Conservation (phyloP, 2,888 invertebrate genomes). For the Platycheirus rosarum region DNA sequence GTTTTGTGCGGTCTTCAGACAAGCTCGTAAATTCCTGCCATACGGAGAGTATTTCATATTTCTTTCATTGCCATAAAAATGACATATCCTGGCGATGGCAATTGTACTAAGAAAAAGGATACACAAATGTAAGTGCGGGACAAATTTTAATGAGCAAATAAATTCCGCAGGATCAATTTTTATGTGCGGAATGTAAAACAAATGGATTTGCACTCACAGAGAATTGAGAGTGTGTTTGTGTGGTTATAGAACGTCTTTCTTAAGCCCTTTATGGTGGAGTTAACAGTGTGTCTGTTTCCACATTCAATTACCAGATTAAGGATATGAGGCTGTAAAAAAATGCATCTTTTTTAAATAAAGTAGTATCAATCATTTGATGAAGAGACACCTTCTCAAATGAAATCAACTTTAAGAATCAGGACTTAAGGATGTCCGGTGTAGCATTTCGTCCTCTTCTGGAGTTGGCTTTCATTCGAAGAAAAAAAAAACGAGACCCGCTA, state of each 20-base stretch:
- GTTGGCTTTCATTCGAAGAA: constrained; percentile 5
- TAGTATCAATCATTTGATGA: constrained; percentile 41
- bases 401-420: constrained; percentile 51
- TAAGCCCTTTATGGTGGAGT: constrained; percentile 56
- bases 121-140: constrained; percentile 62
- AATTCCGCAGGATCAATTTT: constrained; percentile 73
- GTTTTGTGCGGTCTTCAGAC: constrained; percentile 66
- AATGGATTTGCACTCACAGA: constrained; percentile 47
- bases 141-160: constrained; percentile 73
- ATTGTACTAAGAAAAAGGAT: constrained; percentile 14
- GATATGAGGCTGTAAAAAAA: not conserved
- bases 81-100: constrained; percentile 57
- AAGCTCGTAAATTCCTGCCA: constrained; percentile 67
- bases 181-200: constrained; percentile 68
- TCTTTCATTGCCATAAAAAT: constrained; percentile 71
- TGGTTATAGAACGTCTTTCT: constrained; percentile 3
- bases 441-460: constrained; percentile 43
- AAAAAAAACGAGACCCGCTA: constrained; percentile 17
- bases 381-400: constrained; percentile 43
- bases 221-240: not conserved
- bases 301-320: constrained; percentile 66
- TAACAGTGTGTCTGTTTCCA: constrained; percentile 33
- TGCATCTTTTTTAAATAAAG: no score
- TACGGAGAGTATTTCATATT: constrained; percentile 66
- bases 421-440: constrained; percentile 61